phyloP scores from a whole-genome alignment of 2,888 invertebrate genomes.

The Machimus atricapillus region DNA sequence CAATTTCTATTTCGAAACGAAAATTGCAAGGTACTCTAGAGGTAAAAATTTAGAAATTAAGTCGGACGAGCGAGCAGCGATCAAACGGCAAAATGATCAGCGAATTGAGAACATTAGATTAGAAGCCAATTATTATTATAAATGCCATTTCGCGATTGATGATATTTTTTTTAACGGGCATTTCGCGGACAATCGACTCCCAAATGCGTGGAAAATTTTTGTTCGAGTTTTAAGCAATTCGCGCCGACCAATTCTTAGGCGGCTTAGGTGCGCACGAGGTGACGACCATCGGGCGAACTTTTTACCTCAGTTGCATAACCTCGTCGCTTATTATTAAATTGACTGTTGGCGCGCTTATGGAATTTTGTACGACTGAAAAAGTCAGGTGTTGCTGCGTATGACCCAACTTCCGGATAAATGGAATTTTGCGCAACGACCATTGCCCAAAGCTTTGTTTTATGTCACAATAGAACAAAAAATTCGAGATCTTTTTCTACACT shows the following conservation, averaged over 20 bases:
- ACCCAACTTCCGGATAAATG: conserved; percentile 16
- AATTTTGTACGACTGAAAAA: not conserved
- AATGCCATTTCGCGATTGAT: not conserved
- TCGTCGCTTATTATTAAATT: not conserved
- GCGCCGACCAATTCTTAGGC: not conserved
- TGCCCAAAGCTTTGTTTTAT: conserved; percentile 1
- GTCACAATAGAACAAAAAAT: conserved; percentile 8
- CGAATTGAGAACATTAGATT: not conserved
- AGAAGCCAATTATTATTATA: not conserved
- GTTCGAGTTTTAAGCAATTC: not conserved
- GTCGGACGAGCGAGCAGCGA: not conserved
- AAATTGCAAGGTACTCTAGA: not conserved
- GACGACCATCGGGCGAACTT: not conserved
- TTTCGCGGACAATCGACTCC: not conserved
- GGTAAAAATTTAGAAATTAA: not conserved
- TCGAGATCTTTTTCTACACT: not conserved
- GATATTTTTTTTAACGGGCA: not conserved
- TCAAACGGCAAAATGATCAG: not conserved
- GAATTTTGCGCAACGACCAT: conserved; percentile 5
- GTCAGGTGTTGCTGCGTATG: conserved; percentile 15
- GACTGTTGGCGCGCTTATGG: not conserved
- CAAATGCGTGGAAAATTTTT: not conserved
- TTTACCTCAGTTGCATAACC: not conserved
- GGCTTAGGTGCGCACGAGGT: not conserved
- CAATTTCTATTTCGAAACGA: not conserved